A percentile compares a stretch with the other conserved stretches of the same genome.
Conservation (phyloP, 2,113 vertebrate genomes). For the Cacatua alba region DNA sequence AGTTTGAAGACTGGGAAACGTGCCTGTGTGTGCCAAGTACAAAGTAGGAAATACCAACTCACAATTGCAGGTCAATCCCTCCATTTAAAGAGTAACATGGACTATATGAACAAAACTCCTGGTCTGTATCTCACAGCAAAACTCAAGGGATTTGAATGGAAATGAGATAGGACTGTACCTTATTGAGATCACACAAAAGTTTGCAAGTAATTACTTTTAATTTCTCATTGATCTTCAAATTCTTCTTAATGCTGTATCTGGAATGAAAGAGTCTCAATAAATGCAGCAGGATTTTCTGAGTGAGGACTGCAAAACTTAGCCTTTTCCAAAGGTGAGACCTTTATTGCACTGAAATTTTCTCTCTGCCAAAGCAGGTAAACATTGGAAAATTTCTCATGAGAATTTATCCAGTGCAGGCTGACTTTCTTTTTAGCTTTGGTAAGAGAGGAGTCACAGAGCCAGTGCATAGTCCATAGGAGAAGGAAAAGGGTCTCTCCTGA, state of each 20-base stretch:
- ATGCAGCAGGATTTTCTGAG: not conserved
- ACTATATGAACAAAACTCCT: not conserved
- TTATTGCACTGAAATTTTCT: not conserved
- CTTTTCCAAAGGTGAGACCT: not conserved
- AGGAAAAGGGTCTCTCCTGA: not conserved
- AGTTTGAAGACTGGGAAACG: not conserved
- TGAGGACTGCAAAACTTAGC: not conserved
- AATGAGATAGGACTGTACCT: not conserved
- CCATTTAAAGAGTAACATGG: not conserved
- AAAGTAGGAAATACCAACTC: not conserved
- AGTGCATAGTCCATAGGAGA: not conserved
- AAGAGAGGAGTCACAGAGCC: not conserved
- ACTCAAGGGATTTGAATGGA: not conserved
- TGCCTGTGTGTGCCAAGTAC: not conserved
- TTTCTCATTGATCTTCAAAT: not conserved
- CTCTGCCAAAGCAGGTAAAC: not conserved
- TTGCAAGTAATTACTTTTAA: not conserved
- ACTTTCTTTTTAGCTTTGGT: not conserved
- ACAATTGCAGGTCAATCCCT: not conserved
- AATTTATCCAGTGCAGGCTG: not conserved
- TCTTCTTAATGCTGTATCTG: not conserved
- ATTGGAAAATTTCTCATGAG: not conserved
- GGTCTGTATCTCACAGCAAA: not conserved
- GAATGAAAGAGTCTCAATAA: not conserved
- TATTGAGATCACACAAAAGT: not conserved